Base-by-base conservation (phyloP, 2,888 invertebrate genomes). In the Drosophila rubida region DNA sequence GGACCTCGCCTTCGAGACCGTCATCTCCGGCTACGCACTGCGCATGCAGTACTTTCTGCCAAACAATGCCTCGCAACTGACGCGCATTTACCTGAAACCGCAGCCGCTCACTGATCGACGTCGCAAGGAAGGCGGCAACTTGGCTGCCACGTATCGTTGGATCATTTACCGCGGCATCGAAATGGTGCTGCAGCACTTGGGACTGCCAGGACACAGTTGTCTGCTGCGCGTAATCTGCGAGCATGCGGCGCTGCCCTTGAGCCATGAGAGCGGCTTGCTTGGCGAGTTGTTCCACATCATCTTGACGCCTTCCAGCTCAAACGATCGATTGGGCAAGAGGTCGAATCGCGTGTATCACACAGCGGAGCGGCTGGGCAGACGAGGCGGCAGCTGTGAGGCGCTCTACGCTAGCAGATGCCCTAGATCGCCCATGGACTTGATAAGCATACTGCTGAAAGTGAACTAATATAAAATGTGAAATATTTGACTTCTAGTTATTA, bases 211-310 rank as follows among this genome's bases (percentile, higher is more conserved):
- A 2, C 93, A 94, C 73, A 94, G 94, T 32, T 96, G 96, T 91
- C 90, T 96, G 79, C 92, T 96, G 70, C 93, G 95, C 80, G 93
- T 95, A 78, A 95, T 96, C 89, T 96, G 96, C 89, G 96, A 96
- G 91, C 94, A 95, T 35, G 94, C 96, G 0, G 94, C 94, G 82
- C 93, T 94, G 67, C 94, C 95, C 51, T 94, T 96, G 84, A 93
- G 93, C 75, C 93, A 94, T 87, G 94, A 94, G 81, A 95, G 95
- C 82, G 96, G 96, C 11, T 93, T 96, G 82, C 93, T 96, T 74
- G 95, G 95, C 27, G 95, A 96, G 92, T 93, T 96, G 86, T 92
- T 96, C 73, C 95, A 96, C 92, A 94, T 96, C 79, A 91, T 96
- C 88, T 93, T 96, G 90, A 95, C 95, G 94, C 96, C 96, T 14